Conservation (phyloP, 1,140 invertebrate genomes). For the Zophobas morio region DNA sequence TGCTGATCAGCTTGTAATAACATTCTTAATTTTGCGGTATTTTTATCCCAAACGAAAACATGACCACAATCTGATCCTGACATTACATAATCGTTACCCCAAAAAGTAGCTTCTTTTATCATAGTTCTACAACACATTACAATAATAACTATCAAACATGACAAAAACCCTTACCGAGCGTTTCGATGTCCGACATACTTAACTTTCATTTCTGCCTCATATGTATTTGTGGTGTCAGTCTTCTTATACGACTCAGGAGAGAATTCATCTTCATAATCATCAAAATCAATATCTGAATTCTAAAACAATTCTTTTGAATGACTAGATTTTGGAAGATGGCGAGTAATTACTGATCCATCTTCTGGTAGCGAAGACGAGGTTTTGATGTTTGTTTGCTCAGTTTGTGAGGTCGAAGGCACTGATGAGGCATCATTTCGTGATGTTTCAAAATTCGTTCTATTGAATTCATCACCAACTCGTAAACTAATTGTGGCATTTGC, state of each 20-base stretch:
- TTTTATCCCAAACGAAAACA: slow-evolving; percentile 80
- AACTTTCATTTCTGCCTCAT: slow-evolving; percentile 73
- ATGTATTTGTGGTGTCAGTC: slow-evolving; percentile 51
- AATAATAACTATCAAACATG: slow-evolving; percentile 56
- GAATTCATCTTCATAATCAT: slow-evolving; percentile 58
- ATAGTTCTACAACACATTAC: slow-evolving; percentile 75
- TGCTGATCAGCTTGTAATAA: slow-evolving; percentile 87
- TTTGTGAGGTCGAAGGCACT: slow-evolving; percentile 43
- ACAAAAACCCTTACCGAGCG: slow-evolving; percentile 73
- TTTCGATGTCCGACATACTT: slow-evolving; percentile 89
- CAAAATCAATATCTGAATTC: slow-evolving; percentile 56
- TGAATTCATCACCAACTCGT: slow-evolving; percentile 54
- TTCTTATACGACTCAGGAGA: slow-evolving; percentile 47
- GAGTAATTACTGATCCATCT: slow-evolving; percentile 31
- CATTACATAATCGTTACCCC: slow-evolving; percentile 87
- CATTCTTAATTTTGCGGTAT: slow-evolving; percentile 80
- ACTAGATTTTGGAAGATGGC: not conserved
- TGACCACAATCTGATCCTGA: slow-evolving; percentile 91
- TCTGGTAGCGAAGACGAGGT: slow-evolving; percentile 5
- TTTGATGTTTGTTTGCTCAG: not conserved
- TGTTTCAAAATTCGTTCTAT: slow-evolving; percentile 29
- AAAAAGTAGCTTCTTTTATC: slow-evolving; percentile 94
- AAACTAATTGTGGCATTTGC: slow-evolving; percentile 66
- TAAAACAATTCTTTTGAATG: not conserved
- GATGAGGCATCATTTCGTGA: slow-evolving; percentile 30